These are phyloP conservation scores for Megaustenia siamemsis DNA, from an alignment of 2,888 invertebrate species.

Conservation along the genomic window DNA sequence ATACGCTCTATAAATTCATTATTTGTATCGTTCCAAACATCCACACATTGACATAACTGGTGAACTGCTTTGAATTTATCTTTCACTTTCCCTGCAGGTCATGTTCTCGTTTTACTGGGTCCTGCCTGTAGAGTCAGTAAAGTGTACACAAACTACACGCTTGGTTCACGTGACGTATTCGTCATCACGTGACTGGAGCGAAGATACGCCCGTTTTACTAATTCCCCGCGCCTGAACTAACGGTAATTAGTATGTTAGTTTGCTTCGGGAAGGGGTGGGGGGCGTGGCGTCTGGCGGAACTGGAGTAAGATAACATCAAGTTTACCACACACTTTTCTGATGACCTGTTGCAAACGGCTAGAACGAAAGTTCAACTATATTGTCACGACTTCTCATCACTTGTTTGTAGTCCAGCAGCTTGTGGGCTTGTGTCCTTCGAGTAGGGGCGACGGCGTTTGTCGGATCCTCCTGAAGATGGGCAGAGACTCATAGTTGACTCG, in stretches of 20 bases:
- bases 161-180: neutral
- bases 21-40: neutral
- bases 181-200: constrained; percentile 21
- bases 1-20: constrained; percentile 10
- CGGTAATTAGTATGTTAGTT: constrained; percentile 14
- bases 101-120: neutral
- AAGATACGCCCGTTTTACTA: neutral
- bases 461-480: too few relatives aligned
- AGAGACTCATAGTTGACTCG: too few relatives aligned
- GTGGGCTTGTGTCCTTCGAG: too few relatives aligned
- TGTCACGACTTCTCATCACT: too few relatives aligned
- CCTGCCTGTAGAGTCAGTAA: neutral
- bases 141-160: constrained; percentile 42
- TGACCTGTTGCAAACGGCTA: too few relatives aligned
- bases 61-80: neutral
- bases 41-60: neutral
- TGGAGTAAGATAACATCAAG: neutral
- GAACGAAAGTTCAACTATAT: too few relatives aligned
- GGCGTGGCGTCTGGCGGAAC: neutral
- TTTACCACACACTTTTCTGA: too few relatives aligned
- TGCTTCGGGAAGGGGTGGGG: neutral
- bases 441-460: too few relatives aligned
- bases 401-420: too few relatives aligned
- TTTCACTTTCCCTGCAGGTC: constrained; percentile 4
- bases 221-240: constrained; percentile 18